Conservation (phyloP, 2,113 vertebrate genomes). For the Ovis canadensis region DNA sequence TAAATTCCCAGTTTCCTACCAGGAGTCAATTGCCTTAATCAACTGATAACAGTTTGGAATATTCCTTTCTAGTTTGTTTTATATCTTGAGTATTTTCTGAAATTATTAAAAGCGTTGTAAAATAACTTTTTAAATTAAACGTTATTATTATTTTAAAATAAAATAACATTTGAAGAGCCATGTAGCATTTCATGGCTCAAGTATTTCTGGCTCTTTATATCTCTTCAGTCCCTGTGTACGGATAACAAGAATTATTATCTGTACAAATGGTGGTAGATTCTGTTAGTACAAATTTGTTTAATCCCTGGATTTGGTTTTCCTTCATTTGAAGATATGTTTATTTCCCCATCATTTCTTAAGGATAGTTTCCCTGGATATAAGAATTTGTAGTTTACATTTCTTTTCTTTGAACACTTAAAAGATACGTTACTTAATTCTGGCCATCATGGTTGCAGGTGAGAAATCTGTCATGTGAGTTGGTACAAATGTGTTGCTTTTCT, state of each 20-base stretch:
- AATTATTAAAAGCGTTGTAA: constrained; percentile 10
- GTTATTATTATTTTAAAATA: not conserved
- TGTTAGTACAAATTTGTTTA: not conserved
- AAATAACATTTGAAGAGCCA: not conserved
- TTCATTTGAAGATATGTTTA: not conserved
- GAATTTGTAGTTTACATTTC: not conserved
- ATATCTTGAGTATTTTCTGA: not conserved
- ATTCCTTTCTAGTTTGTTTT: not conserved
- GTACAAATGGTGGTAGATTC: not conserved
- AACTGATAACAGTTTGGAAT: not conserved
- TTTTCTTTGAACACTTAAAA: not conserved
- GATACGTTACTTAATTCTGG: not conserved
- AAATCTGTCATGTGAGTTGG: not conserved
- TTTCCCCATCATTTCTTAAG: not conserved
- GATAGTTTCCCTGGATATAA: not conserved
- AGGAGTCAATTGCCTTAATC: not conserved
- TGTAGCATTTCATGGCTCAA: not conserved
- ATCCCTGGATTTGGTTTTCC: not conserved
- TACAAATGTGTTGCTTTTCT: not conserved
- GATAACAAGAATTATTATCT: not conserved
- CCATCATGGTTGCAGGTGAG: not conserved
- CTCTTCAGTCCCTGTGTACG: not conserved
- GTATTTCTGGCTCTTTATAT: not conserved
- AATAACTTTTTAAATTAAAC: not conserved
- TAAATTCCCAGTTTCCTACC: not conserved